These are phyloP conservation scores for Neoaliturus tenellus DNA, from an alignment of 2,888 invertebrate species.

Conservation along the genomic window DNA sequence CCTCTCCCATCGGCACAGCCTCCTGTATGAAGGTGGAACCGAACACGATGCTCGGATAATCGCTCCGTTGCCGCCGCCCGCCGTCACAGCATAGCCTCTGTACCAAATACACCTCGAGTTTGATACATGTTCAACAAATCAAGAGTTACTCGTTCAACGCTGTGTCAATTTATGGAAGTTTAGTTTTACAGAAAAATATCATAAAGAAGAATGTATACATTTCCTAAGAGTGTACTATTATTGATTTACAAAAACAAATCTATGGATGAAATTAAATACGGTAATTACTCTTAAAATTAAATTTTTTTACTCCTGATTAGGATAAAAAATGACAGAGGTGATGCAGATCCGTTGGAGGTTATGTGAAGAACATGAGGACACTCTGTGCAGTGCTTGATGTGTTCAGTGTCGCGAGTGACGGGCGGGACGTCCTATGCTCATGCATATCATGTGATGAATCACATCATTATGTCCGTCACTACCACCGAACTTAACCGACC, in stretches of 20 bases:
- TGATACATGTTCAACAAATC: too few relatives aligned
- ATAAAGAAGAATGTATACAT: too few relatives aligned
- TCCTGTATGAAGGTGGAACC: constrained; percentile 78
- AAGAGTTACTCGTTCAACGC: too few relatives aligned
- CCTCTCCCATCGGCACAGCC: constrained; percentile 83
- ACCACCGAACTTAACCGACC: constrained; percentile 51
- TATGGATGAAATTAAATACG: too few relatives aligned
- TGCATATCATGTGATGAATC: constrained; percentile 49
- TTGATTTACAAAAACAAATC: too few relatives aligned
- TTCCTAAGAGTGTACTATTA: too few relatives aligned
- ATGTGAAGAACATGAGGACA: constrained; percentile 8
- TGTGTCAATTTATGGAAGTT: too few relatives aligned
- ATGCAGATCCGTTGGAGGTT: too few relatives aligned
- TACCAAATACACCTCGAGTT: neutral
- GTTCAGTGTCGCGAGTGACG: constrained; percentile 22
- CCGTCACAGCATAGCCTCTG: neutral
- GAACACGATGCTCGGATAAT: constrained; percentile 44
- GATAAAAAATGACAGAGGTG: neutral
- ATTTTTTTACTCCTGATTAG: too few relatives aligned
- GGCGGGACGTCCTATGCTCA: constrained; percentile 1
- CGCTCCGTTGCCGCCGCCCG: neutral
- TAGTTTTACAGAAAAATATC: too few relatives aligned
- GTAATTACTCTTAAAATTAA: too few relatives aligned
- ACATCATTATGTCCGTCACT: constrained; percentile 52
- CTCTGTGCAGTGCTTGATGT: constrained; percentile 6